Evolutionary conservation across 2,797 vertebrate species (phyloP).

Genomic region (Potorous gilbertii): DNA sequence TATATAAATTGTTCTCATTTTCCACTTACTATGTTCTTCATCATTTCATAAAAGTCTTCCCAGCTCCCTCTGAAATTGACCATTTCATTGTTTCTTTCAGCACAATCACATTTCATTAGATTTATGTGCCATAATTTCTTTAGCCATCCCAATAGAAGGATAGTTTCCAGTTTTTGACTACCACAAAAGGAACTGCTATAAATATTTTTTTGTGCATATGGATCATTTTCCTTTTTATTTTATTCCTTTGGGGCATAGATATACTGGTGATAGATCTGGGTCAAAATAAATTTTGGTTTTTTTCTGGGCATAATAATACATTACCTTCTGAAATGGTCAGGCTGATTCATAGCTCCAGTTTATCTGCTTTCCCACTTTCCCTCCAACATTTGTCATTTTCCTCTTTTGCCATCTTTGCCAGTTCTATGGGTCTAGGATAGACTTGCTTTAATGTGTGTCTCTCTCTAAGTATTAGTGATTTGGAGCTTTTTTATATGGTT

Average conservation of each 20-base stretch:
- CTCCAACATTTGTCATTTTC: background rate
- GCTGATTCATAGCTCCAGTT: background rate
- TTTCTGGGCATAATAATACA: background rate
- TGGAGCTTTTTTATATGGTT: background rate
- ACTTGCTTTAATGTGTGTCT: background rate
- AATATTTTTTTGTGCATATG: background rate
- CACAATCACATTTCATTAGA: background rate
- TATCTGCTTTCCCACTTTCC: background rate
- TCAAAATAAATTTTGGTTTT: background rate
- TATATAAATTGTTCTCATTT: background rate
- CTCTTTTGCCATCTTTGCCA: background rate
- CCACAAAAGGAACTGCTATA: background rate
- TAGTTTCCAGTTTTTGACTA: background rate
- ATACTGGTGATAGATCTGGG: background rate
- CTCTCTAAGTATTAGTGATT: background rate
- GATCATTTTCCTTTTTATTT: background rate
- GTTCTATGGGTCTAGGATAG: background rate
- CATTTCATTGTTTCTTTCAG: background rate
- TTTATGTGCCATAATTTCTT: background rate
- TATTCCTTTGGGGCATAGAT: background rate
- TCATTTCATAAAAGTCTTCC: background rate
- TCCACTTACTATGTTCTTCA: background rate
- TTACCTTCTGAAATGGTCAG: background rate
- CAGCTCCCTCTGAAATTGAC: background rate
- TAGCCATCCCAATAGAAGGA: background rate